These are phyloP conservation scores for Spermophilus dauricus DNA, from an alignment of 2,113 vertebrate genomes.

Conservation along the genomic window DNA sequence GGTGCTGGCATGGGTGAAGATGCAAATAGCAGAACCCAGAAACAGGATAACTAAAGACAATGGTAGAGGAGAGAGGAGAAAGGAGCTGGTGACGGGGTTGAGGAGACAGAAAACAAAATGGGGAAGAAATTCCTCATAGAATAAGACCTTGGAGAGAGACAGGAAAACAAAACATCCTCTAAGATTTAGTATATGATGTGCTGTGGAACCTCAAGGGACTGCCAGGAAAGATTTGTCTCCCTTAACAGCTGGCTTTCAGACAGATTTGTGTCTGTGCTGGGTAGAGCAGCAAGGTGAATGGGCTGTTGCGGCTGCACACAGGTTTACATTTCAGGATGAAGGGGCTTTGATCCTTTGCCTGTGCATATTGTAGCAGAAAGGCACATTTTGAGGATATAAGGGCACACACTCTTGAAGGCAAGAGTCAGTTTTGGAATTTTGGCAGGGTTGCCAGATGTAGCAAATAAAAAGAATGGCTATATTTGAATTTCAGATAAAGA, in stretches of 20 bases:
- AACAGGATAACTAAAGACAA: not conserved
- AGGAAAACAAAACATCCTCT: not conserved
- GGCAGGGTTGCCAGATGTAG: not conserved
- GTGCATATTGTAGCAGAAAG: conserved; percentile 27
- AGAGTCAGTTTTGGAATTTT: not conserved
- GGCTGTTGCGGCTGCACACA: not conserved
- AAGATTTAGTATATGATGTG: not conserved
- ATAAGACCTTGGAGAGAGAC: not conserved
- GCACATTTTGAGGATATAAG: not conserved
- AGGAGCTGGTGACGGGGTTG: not conserved
- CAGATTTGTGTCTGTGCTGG: not conserved
- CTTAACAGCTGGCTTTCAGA: not conserved
- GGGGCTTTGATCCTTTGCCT: not conserved
- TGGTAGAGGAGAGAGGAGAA: not conserved
- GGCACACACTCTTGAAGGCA: not conserved
- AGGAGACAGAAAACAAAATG: not conserved
- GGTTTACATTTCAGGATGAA: not conserved
- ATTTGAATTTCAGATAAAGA: conserved; percentile 45
- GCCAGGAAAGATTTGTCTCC: not conserved
- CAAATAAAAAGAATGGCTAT: conserved; percentile 9
- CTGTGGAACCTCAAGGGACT: not conserved
- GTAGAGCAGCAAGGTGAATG: not conserved
- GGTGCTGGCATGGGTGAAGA: not conserved
- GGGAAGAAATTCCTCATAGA: conserved; percentile 8
- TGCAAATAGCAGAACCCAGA: not conserved